Base-by-base conservation (phyloP, 2,797 vertebrate genomes). In the Pangasius krempfi region DNA sequence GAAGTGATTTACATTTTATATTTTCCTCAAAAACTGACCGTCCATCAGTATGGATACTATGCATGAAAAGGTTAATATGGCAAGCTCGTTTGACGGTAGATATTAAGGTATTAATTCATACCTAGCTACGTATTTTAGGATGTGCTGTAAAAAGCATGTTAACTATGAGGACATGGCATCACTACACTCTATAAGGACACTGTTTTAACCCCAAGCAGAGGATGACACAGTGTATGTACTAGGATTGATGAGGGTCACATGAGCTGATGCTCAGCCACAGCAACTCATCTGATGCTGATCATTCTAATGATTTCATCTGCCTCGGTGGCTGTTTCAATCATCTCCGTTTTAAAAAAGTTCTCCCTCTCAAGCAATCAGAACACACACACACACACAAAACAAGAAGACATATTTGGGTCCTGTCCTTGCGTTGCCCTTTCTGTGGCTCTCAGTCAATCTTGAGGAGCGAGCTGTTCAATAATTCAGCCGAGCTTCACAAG, bases 401-500 rank as follows among this genome's bases (percentile, higher is more conserved):
- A 88, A 54, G 70, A 58, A 73, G 30, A 82, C 40, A 82, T 25
- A 78, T 44, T 27, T 72, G 52, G 84, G 7, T 79, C 47, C 52
- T 62, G 66, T 75, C 89, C 83, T 90, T 89, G 81, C 8, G 10
- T 83, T 37, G 62, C 75, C 85, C 86, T 86, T 87, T 81, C 70
- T 84, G 30, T 85, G 66, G 60, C 56, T 60, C 82, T 72, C 66
- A 79, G 85, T 88, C 88, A 92, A 87, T 90, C 83, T 83, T 88
- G 27, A 86, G 30, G 64, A 68, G 47, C 66, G 75, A 89, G 88
- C 62, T 27, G 82, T 89, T 93, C 75, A 92, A 92, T 93, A 91
- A 93, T 93, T 93, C 88, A 93, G 54, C 62, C 58, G 66, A 16
- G 90, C 75, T 80, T 87, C 91, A 86, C 90, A 85, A 93, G 92